A percentile compares a stretch with the other conserved stretches of the same genome.
Evolutionary conservation across 2,797 vertebrate species (phyloP).

Genomic region (Mycteria americana): DNA sequence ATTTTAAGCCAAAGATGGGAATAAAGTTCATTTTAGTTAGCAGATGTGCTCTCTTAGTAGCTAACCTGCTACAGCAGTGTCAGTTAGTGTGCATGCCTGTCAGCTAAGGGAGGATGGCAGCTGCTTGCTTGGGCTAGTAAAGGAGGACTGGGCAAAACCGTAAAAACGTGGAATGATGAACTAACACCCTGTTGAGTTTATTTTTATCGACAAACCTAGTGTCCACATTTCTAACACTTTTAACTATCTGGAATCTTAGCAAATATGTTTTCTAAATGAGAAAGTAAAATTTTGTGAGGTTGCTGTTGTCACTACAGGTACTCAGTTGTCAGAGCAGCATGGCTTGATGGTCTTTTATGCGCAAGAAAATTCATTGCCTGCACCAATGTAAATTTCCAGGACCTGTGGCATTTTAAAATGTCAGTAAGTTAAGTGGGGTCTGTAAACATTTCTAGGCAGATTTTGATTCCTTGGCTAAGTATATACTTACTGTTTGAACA

Average conservation of each 20-base stretch:
- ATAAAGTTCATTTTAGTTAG: neutral
- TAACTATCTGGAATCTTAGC: neutral
- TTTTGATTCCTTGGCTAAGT: neutral
- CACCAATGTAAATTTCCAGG: neutral
- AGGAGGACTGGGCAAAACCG: neutral
- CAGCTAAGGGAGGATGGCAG: neutral
- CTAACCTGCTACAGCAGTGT: neutral
- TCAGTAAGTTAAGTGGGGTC: slow-evolving; percentile 12
- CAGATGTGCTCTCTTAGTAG: neutral
- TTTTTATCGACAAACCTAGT: neutral
- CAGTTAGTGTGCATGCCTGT: neutral
- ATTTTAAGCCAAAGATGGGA: neutral
- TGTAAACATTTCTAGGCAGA: slow-evolving; percentile 10
- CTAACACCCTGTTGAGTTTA: neutral
- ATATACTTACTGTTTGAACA: neutral
- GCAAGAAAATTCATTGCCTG: neutral
- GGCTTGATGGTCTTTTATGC: neutral
- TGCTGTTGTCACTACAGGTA: neutral
- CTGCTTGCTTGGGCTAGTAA: neutral
- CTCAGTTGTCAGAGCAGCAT: neutral
- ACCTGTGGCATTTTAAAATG: slow-evolving; percentile 13
- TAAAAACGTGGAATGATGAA: neutral
- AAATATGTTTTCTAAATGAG: neutral
- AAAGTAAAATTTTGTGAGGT: neutral
- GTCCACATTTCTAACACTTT: neutral